These are phyloP conservation scores for Verasper variegatus DNA, from an alignment of 2,113 vertebrate genomes.

Conservation along the genomic window DNA sequence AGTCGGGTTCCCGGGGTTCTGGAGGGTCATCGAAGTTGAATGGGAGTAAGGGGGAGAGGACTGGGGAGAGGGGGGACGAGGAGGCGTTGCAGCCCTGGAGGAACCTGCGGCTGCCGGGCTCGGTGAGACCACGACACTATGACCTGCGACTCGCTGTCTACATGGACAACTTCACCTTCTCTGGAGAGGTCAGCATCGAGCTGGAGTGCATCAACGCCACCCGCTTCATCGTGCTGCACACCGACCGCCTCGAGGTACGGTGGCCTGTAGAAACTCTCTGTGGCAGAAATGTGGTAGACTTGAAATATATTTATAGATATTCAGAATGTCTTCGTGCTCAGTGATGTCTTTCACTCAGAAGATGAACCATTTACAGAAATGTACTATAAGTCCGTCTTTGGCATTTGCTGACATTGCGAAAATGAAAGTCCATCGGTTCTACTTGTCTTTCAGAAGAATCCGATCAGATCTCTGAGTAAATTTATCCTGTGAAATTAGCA, in stretches of 20 bases:
- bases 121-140: slow-evolving; percentile 91
- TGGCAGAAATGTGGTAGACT: not conserved
- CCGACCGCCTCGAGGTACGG: slow-evolving; percentile 85
- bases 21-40: slow-evolving; percentile 66
- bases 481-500: too few species aligned
- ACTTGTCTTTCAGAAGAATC: too few species aligned
- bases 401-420: too few species aligned
- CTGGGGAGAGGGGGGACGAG: slow-evolving; percentile 67
- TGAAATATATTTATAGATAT: too few species aligned
- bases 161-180: slow-evolving; percentile 99
- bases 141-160: slow-evolving; percentile 89
- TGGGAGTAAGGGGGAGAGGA: slow-evolving; percentile 74
- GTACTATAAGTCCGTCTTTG: too few species aligned
- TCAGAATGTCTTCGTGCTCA: too few species aligned
- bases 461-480: too few species aligned
- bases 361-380: too few species aligned
- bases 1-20: slow-evolving; percentile 31
- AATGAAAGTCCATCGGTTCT: too few species aligned
- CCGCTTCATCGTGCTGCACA: slow-evolving; percentile 91
- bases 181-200: slow-evolving; percentile 93
- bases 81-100: slow-evolving; percentile 86
- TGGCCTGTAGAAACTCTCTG: not conserved
- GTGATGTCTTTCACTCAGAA: too few species aligned
- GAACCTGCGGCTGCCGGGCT: slow-evolving; percentile 84
- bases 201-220: slow-evolving; percentile 87